These are phyloP conservation scores for Hemitrygon akajei DNA, from an alignment of 2,797 vertebrate species.

Conservation along the genomic window DNA sequence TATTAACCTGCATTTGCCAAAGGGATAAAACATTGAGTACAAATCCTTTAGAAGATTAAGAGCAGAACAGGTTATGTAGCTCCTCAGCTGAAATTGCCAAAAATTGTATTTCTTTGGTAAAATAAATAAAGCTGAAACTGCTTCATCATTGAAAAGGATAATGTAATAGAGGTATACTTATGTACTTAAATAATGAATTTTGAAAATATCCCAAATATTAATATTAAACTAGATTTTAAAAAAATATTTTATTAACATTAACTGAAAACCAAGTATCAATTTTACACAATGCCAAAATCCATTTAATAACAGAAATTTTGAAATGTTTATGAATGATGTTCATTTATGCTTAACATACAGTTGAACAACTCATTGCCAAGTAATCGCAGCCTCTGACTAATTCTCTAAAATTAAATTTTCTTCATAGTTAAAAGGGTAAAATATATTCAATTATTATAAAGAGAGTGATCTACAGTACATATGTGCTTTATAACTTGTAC, in stretches of 20 bases:
- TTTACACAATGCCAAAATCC: neutral
- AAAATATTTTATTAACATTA: neutral
- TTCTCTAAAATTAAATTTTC: neutral
- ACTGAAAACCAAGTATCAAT: neutral
- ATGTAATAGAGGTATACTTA: neutral
- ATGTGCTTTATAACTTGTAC: neutral
- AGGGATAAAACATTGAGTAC: constrained; percentile 8
- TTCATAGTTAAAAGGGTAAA: neutral
- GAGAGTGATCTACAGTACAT: neutral
- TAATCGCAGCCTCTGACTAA: neutral
- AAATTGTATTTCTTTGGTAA: neutral
- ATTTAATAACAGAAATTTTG: neutral
- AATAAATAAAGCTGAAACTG: neutral
- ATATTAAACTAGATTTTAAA: neutral
- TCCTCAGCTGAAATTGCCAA: neutral
- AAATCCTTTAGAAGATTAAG: neutral
- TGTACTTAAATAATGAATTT: neutral
- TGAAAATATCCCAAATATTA: neutral
- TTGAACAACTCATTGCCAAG: neutral
- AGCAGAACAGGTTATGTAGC: constrained; percentile 1
- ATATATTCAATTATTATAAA: neutral
- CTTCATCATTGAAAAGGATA: neutral
- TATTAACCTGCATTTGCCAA: constrained; percentile 22
- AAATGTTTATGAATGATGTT: neutral
- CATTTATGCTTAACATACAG: neutral